phyloP scores from a whole-genome alignment of 2,113 vertebrate species.

The Vireo altiloquus region DNA sequence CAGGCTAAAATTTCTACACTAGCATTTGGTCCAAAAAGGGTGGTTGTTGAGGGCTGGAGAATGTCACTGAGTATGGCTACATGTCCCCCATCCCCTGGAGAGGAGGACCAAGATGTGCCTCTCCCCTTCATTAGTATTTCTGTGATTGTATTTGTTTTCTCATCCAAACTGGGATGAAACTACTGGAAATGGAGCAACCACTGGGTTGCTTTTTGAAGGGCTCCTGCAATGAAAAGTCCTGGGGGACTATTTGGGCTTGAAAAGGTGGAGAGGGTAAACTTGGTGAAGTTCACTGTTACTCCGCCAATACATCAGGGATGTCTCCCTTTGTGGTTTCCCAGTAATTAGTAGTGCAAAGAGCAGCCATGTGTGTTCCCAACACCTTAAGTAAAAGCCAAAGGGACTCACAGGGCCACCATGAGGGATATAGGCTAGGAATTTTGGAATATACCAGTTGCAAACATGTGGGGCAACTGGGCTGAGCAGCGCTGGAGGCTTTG shows the following conservation, averaged over 20 bases:
- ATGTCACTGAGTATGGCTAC: rapidly evolving
- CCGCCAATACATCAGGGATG: rapidly evolving
- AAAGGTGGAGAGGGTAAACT: background rate
- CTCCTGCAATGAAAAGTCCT: rapidly evolving
- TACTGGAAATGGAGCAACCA: background rate
- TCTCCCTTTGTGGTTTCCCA: background rate
- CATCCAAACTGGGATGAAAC: background rate
- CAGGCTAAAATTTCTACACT: background rate
- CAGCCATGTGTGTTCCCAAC: rapidly evolving
- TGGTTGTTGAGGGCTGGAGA: background rate
- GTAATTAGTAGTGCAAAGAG: background rate
- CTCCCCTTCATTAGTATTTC: background rate
- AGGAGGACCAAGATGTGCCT: background rate
- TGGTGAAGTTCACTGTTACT: background rate
- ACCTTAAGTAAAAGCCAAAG: background rate
- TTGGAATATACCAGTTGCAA: background rate
- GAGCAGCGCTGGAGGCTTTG: background rate
- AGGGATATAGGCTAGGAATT: background rate
- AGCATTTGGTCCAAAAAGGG: background rate
- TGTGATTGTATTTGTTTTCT: background rate
- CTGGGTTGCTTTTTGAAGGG: background rate
- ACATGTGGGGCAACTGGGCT: background rate
- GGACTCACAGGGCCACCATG: background rate
- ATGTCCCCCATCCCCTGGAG: background rate
- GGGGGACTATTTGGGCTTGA: background rate